phyloP scores from a whole-genome alignment of 2,888 invertebrate genomes.

The Tenthredo distinguenda region DNA sequence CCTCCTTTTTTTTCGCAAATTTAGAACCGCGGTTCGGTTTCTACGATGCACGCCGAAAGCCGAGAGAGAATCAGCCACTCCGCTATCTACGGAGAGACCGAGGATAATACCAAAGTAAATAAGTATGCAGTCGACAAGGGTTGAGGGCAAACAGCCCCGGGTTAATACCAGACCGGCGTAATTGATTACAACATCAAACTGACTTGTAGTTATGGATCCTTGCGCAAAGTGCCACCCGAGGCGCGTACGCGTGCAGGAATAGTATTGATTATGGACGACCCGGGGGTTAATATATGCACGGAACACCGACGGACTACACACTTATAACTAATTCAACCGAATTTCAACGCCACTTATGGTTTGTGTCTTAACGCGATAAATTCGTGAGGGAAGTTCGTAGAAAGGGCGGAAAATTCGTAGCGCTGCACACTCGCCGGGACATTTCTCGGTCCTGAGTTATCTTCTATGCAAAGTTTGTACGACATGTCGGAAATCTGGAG shows the following conservation, averaged over 20 bases:
- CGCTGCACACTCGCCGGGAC: too few species aligned
- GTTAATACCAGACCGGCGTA: constrained; percentile 63
- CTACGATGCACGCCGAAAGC: too few species aligned
- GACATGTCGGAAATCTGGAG: not conserved
- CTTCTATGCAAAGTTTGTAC: too few species aligned
- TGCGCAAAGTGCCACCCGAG: constrained; percentile 63
- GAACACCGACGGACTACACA: not conserved
- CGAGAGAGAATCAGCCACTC: too few species aligned
- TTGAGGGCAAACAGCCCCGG: constrained; percentile 70
- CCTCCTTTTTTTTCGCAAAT: not conserved
- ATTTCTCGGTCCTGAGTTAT: too few species aligned
- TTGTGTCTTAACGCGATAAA: not conserved
- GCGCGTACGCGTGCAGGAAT: constrained; percentile 40
- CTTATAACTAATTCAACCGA: not conserved
- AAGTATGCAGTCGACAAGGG: constrained; percentile 54
- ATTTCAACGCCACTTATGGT: not conserved
- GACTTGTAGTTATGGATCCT: constrained; percentile 65
- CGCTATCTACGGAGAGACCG: too few species aligned
- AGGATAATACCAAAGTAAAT: constrained; percentile 39
- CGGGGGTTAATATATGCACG: not conserved
- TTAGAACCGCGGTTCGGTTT: too few species aligned
- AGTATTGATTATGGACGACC: constrained; percentile 55
- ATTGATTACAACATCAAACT: constrained; percentile 70
- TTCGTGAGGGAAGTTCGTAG: too few species aligned
- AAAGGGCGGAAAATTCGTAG: too few species aligned